Evolutionary conservation across 2,888 invertebrate genomes (phyloP).

Genomic region (Caenorhabditis sulstoni): DNA sequence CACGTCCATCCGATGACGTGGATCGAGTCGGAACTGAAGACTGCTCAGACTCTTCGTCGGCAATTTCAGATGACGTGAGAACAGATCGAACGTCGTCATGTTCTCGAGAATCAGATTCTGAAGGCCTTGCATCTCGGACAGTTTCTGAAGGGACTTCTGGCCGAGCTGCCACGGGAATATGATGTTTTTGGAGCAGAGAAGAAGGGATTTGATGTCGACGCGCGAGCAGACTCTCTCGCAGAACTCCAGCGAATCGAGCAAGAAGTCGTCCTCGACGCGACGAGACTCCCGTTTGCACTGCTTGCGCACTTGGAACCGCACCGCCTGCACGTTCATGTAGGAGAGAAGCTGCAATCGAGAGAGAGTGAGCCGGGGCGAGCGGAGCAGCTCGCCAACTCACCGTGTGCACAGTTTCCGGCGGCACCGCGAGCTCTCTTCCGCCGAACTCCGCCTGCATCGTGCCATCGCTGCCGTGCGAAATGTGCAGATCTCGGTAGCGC

Average conservation of each 20-base stretch:
- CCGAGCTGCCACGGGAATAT: constrained; percentile 63
- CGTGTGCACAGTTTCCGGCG: too few species aligned
- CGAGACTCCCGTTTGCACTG: constrained; percentile 45
- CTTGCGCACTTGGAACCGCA: constrained; percentile 65
- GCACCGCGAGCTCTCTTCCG: constrained; percentile 5
- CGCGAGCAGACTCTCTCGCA: constrained; percentile 39
- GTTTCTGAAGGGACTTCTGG: constrained; percentile 40
- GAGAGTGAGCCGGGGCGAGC: too few species aligned
- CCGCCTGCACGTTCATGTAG: constrained; percentile 60
- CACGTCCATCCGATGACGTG: constrained; percentile 58
- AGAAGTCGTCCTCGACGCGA: constrained; percentile 59
- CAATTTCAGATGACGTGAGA: constrained; percentile 19
- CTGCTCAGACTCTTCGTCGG: constrained; percentile 26
- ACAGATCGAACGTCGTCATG: constrained; percentile 59
- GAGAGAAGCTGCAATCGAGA: constrained; percentile 53
- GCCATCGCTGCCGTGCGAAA: constrained; percentile 42
- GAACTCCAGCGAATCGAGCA: constrained; percentile 57
- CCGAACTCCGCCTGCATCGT: constrained; percentile 62
- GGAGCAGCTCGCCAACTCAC: too few species aligned
- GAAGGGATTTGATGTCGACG: constrained; percentile 49
- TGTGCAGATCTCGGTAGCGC: constrained; percentile 39
- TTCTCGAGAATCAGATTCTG: constrained; percentile 63
- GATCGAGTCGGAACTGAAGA: constrained; percentile 63
- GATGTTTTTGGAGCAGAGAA: constrained; percentile 60
- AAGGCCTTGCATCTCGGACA: constrained; percentile 37